Percentiles rank a stretch among this genome's conserved stretches.
phyloP scores from a whole-genome alignment of 2,113 vertebrate species.

The Scomber scombrus region DNA sequence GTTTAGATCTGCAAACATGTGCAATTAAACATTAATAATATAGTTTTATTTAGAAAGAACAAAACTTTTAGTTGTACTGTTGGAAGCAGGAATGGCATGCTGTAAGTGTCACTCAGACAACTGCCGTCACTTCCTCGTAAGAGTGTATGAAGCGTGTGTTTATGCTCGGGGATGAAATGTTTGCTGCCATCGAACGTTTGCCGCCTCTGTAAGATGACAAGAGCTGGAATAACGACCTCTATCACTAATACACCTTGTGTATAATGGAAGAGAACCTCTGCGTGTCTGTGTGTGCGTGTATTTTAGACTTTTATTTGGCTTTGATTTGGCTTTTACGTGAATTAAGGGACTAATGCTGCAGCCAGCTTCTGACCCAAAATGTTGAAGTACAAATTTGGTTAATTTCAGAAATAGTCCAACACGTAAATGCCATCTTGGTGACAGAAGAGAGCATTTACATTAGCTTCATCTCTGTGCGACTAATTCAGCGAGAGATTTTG shows the following conservation, averaged over 20 bases:
- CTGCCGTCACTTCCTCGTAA: slow-evolving; percentile 26
- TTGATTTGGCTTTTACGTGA: background rate
- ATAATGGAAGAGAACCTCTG: slow-evolving; percentile 39
- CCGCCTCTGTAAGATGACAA: slow-evolving; percentile 61
- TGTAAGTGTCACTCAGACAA: slow-evolving; percentile 29
- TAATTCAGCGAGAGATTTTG: no score
- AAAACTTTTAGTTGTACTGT: slow-evolving; percentile 17
- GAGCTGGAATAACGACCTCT: slow-evolving; percentile 67
- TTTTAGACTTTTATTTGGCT: background rate
- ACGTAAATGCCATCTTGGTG: no score
- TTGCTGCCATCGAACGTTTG: slow-evolving; percentile 67
- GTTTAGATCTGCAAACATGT: no score
- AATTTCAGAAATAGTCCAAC: no score
- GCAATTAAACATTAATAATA: no score
- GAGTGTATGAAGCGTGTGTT: slow-evolving; percentile 60
- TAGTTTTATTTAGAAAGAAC: slow-evolving; percentile 5
- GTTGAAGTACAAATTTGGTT: background rate
- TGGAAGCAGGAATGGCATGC: slow-evolving; percentile 50
- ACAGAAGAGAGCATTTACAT: no score
- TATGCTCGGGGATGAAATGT: slow-evolving; percentile 41
- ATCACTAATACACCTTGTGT: slow-evolving; percentile 77
- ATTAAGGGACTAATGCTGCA: background rate
- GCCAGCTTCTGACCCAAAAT: background rate
- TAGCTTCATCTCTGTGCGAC: no score
- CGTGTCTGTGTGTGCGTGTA: slow-evolving; percentile 11